These are phyloP conservation scores for Mythimna vitellina DNA, from an alignment of 2,888 invertebrate species.

Conservation along the genomic window DNA sequence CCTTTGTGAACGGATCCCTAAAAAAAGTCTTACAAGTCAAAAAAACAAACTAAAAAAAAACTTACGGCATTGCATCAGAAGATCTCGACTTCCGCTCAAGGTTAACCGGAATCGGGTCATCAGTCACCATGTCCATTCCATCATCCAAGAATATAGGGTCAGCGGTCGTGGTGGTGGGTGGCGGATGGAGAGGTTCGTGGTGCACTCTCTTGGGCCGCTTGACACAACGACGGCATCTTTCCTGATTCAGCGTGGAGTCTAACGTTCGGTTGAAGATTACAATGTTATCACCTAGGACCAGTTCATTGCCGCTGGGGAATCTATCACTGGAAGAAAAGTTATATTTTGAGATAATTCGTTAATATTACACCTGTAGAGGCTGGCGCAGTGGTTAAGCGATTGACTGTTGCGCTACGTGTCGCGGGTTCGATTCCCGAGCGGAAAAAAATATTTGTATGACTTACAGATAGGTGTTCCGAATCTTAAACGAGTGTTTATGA, in stretches of 20 bases:
- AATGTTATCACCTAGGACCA: constrained; percentile 94
- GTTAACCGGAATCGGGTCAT: background rate
- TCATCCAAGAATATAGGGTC: constrained; percentile 10
- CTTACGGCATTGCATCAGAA: constrained; percentile 64
- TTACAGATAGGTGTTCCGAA: too few species aligned
- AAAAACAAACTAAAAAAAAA: constrained; percentile 6
- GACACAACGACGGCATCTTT: constrained; percentile 73
- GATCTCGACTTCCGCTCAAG: constrained; percentile 52
- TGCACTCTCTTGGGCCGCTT: constrained; percentile 60
- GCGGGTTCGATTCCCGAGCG: too few species aligned
- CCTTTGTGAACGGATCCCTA: too few species aligned
- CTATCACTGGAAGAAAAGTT: constrained; percentile 84
- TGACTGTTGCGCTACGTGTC: too few species aligned
- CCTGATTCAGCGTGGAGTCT: constrained; percentile 65
- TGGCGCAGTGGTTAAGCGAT: too few species aligned
- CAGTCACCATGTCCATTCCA: background rate
- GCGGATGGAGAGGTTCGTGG: constrained; percentile 44
- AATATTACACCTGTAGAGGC: too few species aligned
- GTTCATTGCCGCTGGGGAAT: constrained; percentile 91
- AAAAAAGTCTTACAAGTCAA: too few species aligned
- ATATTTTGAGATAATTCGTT: background rate
- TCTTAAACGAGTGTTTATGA: too few species aligned
- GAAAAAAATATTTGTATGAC: too few species aligned
- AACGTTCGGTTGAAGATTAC: constrained; percentile 67
- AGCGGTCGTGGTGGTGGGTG: constrained; percentile 39